phyloP scores from a whole-genome alignment of 2,113 vertebrate genomes.

The Gnathonemus longibarbis region DNA sequence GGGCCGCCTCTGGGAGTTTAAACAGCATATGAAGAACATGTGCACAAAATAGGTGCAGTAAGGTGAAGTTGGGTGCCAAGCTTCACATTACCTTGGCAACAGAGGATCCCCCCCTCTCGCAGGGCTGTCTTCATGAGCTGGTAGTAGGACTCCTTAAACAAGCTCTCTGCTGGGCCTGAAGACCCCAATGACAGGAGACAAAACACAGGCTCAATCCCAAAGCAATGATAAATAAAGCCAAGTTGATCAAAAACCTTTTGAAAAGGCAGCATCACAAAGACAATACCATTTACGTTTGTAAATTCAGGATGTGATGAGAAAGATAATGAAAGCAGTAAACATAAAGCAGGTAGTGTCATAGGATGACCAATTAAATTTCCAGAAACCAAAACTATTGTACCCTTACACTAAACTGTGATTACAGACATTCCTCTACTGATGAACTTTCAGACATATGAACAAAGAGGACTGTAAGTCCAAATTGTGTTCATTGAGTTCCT shows the following conservation, averaged over 20 bases:
- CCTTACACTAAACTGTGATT: not conserved
- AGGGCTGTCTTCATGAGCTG: conserved; percentile 94
- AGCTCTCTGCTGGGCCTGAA: conserved; percentile 86
- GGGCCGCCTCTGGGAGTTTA: not conserved
- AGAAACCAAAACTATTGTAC: not conserved
- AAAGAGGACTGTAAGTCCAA: too few relatives aligned
- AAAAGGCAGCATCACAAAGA: not conserved
- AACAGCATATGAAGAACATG: not conserved
- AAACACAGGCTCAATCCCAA: not conserved
- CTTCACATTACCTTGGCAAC: conserved; percentile 80
- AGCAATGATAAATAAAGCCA: not conserved
- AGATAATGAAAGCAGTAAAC: not conserved
- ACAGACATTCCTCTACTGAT: too few relatives aligned
- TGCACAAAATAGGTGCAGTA: not conserved
- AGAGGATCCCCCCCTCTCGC: conserved; percentile 82
- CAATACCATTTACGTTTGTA: not conserved
- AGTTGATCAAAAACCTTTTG: not conserved
- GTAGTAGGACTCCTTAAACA: conserved; percentile 97
- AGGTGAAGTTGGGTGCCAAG: not conserved
- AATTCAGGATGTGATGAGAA: not conserved
- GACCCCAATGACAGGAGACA: not conserved
- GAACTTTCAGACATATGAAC: too few relatives aligned
- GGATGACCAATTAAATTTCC: not conserved
- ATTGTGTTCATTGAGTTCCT: too few relatives aligned
- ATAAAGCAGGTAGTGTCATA: not conserved